A percentile compares a stretch with the other conserved stretches of the same genome.
These are phyloP conservation scores for Drosophila pseudoananassae DNA, from an alignment of 1,140 invertebrate species.

Conservation along the genomic window DNA sequence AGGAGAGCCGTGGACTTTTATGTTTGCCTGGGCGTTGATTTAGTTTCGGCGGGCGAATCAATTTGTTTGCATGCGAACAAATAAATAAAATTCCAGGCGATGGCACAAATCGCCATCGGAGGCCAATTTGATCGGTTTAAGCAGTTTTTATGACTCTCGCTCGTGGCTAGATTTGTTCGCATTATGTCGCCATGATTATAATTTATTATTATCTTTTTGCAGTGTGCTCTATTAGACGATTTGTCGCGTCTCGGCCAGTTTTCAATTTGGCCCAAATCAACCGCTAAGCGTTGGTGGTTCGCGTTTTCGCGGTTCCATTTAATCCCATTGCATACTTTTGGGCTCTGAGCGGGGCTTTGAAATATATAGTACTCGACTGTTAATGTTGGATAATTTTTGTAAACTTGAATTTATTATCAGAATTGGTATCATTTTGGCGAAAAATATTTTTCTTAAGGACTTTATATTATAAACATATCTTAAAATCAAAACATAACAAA, in stretches of 20 bases:
- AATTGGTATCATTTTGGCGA: no score
- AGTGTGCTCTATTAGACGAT: conserved; percentile 16
- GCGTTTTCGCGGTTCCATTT: conserved; percentile 17
- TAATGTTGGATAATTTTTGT: not conserved
- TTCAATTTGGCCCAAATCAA: conserved; percentile 53
- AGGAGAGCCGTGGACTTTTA: conserved; percentile 35
- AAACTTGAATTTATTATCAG: not conserved
- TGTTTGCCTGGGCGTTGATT: conserved; percentile 70
- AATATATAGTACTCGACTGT: not conserved
- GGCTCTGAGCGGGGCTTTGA: conserved; percentile 21
- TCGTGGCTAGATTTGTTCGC: conserved; percentile 71
- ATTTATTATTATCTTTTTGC: conserved; percentile 74
- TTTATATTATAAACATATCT: no score
- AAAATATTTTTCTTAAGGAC: no score
- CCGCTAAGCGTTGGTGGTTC: conserved; percentile 33
- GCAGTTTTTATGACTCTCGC: conserved; percentile 68
- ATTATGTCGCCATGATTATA: conserved; percentile 75
- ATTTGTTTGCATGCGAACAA: conserved; percentile 76
- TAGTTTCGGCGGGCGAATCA: conserved; percentile 69
- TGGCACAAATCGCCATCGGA: conserved; percentile 70
- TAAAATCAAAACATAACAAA: not conserved
- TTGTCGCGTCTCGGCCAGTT: conserved; percentile 8
- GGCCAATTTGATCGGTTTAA: conserved; percentile 76
- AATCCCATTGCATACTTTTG: conserved; percentile 36
- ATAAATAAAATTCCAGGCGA: conserved; percentile 71